Conservation (phyloP, 1,140 invertebrate genomes). For the Ostrea edulis region DNA sequence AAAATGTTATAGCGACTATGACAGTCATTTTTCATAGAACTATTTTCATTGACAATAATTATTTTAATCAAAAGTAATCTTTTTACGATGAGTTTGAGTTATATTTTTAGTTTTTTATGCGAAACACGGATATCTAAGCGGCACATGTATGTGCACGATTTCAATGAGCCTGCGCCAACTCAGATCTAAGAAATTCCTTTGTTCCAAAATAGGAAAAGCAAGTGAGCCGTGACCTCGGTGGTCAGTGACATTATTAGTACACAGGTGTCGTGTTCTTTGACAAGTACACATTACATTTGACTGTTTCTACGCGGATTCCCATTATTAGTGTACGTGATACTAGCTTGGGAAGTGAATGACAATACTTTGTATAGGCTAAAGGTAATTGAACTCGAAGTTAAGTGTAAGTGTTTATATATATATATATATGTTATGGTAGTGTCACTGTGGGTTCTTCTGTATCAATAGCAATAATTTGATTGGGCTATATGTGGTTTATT, state of each 20-base stretch:
- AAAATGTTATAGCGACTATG: not conserved
- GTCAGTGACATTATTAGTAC: constrained; percentile 36
- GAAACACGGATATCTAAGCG: constrained; percentile 19
- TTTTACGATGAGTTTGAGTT: constrained; percentile 30
- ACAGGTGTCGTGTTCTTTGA: constrained; percentile 27
- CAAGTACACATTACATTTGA: constrained; percentile 16
- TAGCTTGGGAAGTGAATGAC: no score
- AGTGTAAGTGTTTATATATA: no score
- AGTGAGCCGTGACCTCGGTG: constrained; percentile 51
- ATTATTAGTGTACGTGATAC: not conserved
- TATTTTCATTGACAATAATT: constrained; percentile 19
- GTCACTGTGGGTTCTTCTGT: no score
- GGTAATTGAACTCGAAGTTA: no score
- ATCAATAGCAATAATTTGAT: no score
- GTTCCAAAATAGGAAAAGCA: constrained; percentile 63
- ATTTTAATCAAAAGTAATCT: not conserved
- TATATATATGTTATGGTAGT: no score
- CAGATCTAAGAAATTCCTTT: constrained; percentile 61
- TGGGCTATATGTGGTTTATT: no score
- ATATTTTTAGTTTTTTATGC: constrained; percentile 35
- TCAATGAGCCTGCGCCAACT: constrained; percentile 56
- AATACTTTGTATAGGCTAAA: no score
- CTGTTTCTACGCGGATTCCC: not conserved
- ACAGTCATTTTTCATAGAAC: not conserved
- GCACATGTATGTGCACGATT: constrained; percentile 62